Evolutionary conservation across 1,140 invertebrate species (phyloP), one percentile per base, ranked within the genome.

Genomic region (Popillia japonica): DNA sequence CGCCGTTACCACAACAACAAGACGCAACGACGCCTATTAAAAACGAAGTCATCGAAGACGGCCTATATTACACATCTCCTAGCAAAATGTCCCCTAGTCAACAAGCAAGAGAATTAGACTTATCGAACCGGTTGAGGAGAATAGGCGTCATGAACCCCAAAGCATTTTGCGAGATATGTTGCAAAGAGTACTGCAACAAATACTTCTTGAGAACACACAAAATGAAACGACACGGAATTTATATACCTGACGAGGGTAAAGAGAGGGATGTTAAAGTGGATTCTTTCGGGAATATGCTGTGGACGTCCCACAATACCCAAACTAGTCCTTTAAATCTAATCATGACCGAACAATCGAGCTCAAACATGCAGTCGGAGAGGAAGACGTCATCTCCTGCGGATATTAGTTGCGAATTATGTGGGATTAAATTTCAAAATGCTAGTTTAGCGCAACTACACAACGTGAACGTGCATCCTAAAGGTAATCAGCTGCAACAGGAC

Each of bases 111-210:
- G 84, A 86, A 77, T 87, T 82, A 0, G 91, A 92, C 80, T 90
- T 94, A 82, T 90, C 91, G 0, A 94, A 95, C 72, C 92, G 92
- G 22, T 86, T 96, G 10, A 89, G 92, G 3, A 91, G 92, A 78
- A 87, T 96, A 40, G 95, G 95, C 9, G 93, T 96, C 0, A 92
- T 95, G 79, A 95, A 96, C 86, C 92, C 94, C 2, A 95, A 96
- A 82, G 94, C 95, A 11, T 98, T 97, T 85, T 98, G 96, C 87
- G 96, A 98, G 84, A 92, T 98, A 68, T 99, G 97, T 85, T 95
- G 95, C 84, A 98, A 98, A 86, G 96, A 98, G 88, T 96, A 98
- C 86, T 96, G 95, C 86, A 98, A 98, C 86, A 97, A 98, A 84
- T 98, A 98, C 84, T 98, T 98, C 85, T 87, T 99, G 20, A 91